Evolutionary conservation across 2,888 invertebrate genomes (phyloP).

Genomic region (Nomada flava): DNA sequence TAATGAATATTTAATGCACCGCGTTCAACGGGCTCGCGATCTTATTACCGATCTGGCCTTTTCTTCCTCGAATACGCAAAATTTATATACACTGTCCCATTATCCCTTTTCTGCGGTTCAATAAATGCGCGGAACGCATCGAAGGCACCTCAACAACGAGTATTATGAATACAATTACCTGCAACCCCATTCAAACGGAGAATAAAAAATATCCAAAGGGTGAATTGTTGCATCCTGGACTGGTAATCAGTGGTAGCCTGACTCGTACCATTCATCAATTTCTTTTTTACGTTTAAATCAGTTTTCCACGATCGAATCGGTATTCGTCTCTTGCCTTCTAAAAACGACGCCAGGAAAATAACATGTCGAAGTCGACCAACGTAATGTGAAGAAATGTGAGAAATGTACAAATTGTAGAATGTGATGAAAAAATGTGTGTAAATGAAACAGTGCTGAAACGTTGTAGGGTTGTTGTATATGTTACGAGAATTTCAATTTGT

Average conservation of each 20-base stretch:
- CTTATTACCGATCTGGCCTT: slow-evolving; percentile 18
- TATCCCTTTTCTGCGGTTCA: background rate
- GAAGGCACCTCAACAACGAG: background rate
- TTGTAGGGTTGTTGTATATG: too few relatives aligned
- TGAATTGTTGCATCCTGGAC: slow-evolving; percentile 10
- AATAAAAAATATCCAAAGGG: slow-evolving; percentile 1
- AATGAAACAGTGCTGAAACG: too few relatives aligned
- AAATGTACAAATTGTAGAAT: too few relatives aligned
- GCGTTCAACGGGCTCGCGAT: background rate
- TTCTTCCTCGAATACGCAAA: slow-evolving; percentile 2
- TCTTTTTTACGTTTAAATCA: slow-evolving; percentile 8
- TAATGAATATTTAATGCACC: slow-evolving; percentile 29
- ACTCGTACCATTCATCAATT: background rate
- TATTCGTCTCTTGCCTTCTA: too few relatives aligned
- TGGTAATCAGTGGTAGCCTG: background rate
- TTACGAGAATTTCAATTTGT: too few relatives aligned
- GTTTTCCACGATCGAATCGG: background rate
- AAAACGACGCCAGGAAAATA: too few relatives aligned
- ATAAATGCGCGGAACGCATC: slow-evolving; percentile 2
- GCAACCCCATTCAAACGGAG: background rate
- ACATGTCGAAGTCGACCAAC: too few relatives aligned
- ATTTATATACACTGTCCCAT: slow-evolving; percentile 13
- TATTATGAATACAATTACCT: slow-evolving; percentile 26
- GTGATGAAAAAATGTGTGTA: too few relatives aligned
- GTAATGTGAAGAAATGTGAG: too few relatives aligned